Evolutionary conservation across 1,140 invertebrate genomes (phyloP).

Genomic region (Magallana ariakensis): DNA sequence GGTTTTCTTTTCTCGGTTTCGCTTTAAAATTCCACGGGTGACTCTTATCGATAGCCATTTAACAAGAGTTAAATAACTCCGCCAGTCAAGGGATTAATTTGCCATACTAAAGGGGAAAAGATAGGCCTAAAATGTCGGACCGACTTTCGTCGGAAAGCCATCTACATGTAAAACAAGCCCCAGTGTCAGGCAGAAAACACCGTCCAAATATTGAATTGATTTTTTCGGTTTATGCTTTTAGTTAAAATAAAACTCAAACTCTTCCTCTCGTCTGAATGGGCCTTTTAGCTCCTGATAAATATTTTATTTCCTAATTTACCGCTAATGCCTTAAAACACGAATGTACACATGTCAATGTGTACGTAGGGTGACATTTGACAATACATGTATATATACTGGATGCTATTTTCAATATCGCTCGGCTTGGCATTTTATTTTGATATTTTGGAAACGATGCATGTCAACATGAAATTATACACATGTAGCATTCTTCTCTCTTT

Average conservation of each 20-base stretch:
- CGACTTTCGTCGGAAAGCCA: too few species aligned
- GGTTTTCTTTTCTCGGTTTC: too few species aligned
- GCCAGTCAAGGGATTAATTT: neutral
- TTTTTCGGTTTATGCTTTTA: neutral
- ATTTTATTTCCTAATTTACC: neutral
- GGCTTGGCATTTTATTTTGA: neutral
- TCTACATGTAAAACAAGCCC: too few species aligned
- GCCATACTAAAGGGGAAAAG: too few species aligned
- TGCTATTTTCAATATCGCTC: neutral
- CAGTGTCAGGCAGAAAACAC: neutral
- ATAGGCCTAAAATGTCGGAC: too few species aligned
- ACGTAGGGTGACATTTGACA: neutral
- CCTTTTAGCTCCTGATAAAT: neutral
- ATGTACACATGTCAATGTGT: neutral
- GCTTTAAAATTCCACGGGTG: neutral
- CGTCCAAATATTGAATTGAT: constrained; percentile 1
- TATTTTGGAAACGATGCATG: neutral
- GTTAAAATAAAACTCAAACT: neutral
- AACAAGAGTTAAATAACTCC: neutral
- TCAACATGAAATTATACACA: neutral
- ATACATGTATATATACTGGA: neutral
- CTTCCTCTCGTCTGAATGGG: neutral
- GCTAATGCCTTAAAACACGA: neutral
- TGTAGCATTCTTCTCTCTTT: neutral
- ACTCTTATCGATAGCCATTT: constrained; percentile 2